Evolutionary conservation across 2,888 invertebrate species (phyloP).

Genomic region (Microdon myrmicae): DNA sequence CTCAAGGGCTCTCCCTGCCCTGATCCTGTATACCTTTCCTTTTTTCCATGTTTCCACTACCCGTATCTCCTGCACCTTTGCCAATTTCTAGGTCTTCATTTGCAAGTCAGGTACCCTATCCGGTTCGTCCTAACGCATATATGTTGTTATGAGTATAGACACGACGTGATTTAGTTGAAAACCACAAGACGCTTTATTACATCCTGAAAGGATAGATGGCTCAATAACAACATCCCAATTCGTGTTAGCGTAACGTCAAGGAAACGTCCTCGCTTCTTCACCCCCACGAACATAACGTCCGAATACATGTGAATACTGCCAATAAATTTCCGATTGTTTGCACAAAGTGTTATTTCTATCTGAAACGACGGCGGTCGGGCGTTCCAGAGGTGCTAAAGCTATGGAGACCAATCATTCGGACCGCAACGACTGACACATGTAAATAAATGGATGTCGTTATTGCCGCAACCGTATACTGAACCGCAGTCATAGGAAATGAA

Average conservation of each 20-base stretch:
- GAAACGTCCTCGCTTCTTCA: constrained; percentile 11
- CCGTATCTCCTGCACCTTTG: too few species aligned
- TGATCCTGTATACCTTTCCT: too few species aligned
- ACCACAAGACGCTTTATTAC: constrained; percentile 31
- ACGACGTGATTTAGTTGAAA: constrained; percentile 29
- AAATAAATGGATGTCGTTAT: constrained; percentile 33
- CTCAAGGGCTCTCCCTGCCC: too few species aligned
- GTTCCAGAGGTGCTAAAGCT: constrained; percentile 9
- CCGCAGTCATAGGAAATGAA: constrained; percentile 18
- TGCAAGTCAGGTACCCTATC: too few species aligned
- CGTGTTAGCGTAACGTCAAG: not conserved
- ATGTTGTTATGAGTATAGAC: constrained; percentile 14
- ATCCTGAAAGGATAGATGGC: constrained; percentile 42
- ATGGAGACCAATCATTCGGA: constrained; percentile 14
- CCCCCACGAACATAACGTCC: constrained; percentile 39
- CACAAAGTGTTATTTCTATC: constrained; percentile 41
- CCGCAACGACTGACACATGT: constrained; percentile 30
- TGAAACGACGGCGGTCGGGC: constrained; percentile 5
- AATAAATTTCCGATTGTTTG: constrained; percentile 50
- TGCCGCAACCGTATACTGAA: constrained; percentile 5
- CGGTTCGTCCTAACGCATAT: too few species aligned
- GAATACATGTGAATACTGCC: constrained; percentile 42
- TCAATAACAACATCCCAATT: constrained; percentile 26
- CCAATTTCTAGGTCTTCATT: too few species aligned
- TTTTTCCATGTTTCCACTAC: too few species aligned